Evolutionary conservation across 1,140 invertebrate genomes (phyloP).

Genomic region (Orchesella cincta): DNA sequence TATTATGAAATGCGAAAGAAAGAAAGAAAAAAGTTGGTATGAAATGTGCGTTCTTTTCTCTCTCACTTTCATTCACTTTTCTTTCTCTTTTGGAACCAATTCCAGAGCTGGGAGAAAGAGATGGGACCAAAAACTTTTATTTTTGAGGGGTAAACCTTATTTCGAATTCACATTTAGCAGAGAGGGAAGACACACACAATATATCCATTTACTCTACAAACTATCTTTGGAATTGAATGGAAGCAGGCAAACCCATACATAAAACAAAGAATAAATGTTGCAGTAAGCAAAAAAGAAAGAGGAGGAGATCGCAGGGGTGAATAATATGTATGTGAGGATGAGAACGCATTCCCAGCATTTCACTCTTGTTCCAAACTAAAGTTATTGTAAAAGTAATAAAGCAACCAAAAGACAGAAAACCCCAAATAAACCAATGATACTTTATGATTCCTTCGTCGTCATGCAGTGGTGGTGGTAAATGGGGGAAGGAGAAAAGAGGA

Average conservation of each 20-base stretch:
- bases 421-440: conserved; percentile 19
- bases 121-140: background rate
- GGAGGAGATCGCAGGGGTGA: background rate
- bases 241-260: background rate
- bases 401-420: conserved; percentile 5
- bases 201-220: background rate
- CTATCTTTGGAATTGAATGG: background rate
- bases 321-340: too few species aligned
- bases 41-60: conserved; percentile 12
- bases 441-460: conserved; percentile 2
- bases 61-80: background rate
- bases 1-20: conserved; percentile 1
- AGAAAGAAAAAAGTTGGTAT: conserved; percentile 10
- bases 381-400: conserved; percentile 23
- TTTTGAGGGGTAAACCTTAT: conserved; percentile 2
- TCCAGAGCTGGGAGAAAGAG: background rate
- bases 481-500: background rate
- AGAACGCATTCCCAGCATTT: too few species aligned
- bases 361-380: too few species aligned
- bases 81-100: background rate
- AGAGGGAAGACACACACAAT: conserved; percentile 1
- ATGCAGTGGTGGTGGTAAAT: too few species aligned
- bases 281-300: background rate
- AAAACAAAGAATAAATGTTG: background rate
- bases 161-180: conserved; percentile 16